A percentile compares a stretch with the other conserved stretches of the same genome.
These are phyloP conservation scores for Mormyrops boulengeri DNA, from an alignment of 2,797 vertebrate species.

Conservation along the genomic window DNA sequence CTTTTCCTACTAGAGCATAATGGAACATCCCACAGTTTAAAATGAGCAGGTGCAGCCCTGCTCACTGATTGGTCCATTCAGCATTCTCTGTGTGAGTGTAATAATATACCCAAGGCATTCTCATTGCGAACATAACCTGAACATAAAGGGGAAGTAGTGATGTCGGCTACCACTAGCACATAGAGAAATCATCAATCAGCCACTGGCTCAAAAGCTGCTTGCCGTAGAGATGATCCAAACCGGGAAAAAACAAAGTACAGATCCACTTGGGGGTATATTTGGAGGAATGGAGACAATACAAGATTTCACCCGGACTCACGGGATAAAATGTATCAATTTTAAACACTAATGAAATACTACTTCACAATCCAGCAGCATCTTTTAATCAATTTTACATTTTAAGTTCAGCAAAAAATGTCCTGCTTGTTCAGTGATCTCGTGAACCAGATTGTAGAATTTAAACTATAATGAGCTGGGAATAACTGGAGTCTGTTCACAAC, in stretches of 20 bases:
- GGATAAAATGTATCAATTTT: neutral
- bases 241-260: neutral
- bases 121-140: neutral
- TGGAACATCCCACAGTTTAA: neutral
- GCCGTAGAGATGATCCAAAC: neutral
- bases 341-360: neutral
- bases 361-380: neutral
- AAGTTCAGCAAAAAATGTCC: neutral
- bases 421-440: neutral
- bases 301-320: neutral
- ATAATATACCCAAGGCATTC: neutral
- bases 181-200: neutral
- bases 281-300: neutral
- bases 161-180: neutral
- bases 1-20: neutral
- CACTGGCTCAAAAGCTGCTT: neutral
- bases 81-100: neutral
- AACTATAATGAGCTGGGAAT: neutral
- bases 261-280: neutral
- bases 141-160: neutral
- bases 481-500: neutral
- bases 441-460: neutral
- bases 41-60: neutral
- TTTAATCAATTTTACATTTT: slow-evolving; percentile 5
- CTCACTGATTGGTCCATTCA: neutral